These are phyloP conservation scores for Melieria picta DNA, from an alignment of 2,888 invertebrate species.

Conservation along the genomic window DNA sequence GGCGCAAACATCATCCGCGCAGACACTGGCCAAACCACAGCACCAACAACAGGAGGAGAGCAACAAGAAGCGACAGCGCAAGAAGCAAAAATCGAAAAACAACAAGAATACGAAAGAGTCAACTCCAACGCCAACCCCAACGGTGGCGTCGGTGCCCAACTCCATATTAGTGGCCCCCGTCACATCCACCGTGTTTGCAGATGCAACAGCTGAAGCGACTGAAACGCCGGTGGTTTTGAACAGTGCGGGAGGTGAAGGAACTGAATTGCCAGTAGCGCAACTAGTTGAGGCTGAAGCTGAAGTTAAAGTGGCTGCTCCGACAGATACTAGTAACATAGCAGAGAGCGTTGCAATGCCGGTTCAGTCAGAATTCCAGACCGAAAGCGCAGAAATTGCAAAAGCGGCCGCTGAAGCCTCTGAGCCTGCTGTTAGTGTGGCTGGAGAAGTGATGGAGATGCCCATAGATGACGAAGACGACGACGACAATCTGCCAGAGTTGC, in stretches of 20 bases:
- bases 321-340: not conserved
- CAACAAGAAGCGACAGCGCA: conserved; percentile 45
- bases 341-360: too few relatives aligned
- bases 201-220: not conserved
- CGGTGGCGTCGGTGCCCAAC: too few relatives aligned
- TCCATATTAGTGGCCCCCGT: not conserved
- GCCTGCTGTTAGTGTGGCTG: too few relatives aligned
- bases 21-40: conserved; percentile 31
- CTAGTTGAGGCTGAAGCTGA: conserved; percentile 12
- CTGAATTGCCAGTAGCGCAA: conserved; percentile 16
- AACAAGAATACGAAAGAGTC: conserved; percentile 33
- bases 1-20: conserved; percentile 10
- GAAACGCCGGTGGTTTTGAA: not conserved
- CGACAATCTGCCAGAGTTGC: too few relatives aligned
- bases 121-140: conserved; percentile 1
- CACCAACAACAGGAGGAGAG: conserved; percentile 41
- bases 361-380: too few relatives aligned
- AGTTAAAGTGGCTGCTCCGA: conserved; percentile 9
- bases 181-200: not conserved
- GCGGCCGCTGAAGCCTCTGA: too few relatives aligned
- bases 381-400: too few relatives aligned
- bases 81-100: conserved; percentile 37
- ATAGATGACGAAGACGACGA: too few relatives aligned
- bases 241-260: conserved; percentile 2
- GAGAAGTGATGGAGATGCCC: too few relatives aligned